phyloP scores from a whole-genome alignment of 2,888 invertebrate genomes.

The Melinaea marsaeus region DNA sequence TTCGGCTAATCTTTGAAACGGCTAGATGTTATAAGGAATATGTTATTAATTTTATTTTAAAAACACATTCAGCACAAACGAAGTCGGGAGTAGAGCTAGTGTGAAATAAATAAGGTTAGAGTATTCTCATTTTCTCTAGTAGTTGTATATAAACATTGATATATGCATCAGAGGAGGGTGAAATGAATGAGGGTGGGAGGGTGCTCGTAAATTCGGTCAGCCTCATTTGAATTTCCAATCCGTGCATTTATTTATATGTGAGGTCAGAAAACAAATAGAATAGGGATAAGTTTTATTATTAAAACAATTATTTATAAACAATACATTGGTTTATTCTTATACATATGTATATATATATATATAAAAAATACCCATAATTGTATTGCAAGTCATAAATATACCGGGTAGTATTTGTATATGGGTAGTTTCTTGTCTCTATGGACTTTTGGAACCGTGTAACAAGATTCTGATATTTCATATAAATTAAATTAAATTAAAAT shows the following conservation, averaged over 20 bases:
- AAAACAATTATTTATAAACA: too few relatives aligned
- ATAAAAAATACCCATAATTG: too few relatives aligned
- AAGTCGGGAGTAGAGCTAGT: too few relatives aligned
- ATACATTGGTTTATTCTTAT: too few relatives aligned
- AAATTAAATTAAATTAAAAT: too few relatives aligned
- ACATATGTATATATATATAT: too few relatives aligned
- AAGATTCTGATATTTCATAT: too few relatives aligned
- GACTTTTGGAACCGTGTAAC: too few relatives aligned
- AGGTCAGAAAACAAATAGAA: conserved; percentile 23
- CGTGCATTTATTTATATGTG: conserved; percentile 58
- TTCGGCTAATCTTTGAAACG: too few relatives aligned
- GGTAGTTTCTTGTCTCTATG: too few relatives aligned
- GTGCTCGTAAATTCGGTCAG: conserved; percentile 64
- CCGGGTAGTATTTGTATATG: too few relatives aligned
- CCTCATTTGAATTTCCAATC: conserved; percentile 76
- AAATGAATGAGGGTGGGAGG: conserved; percentile 45
- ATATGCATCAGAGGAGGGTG: conserved; percentile 47
- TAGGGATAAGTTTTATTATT: background rate
- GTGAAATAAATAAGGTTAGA: background rate
- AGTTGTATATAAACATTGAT: conserved; percentile 28
- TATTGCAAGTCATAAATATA: too few relatives aligned
- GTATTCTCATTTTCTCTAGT: conserved; percentile 9
- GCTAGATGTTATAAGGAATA: background rate
- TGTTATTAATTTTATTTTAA: background rate
- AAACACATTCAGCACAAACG: background rate